Evolutionary conservation across 2,888 invertebrate genomes (phyloP).

Genomic region (Nebria salina): DNA sequence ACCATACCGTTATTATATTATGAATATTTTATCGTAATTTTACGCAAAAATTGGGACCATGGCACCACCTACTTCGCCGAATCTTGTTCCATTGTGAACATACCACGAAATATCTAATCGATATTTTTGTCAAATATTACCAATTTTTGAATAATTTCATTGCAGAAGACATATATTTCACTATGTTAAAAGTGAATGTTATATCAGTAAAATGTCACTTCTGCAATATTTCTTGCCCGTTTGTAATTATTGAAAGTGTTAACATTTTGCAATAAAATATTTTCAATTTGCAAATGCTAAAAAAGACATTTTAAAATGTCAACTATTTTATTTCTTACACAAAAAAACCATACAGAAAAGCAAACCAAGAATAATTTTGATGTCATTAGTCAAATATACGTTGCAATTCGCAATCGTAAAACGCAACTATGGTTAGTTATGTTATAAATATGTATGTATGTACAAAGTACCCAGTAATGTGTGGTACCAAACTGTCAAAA

Average conservation of each 20-base stretch:
- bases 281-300: neutral
- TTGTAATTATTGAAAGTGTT: neutral
- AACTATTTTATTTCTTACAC: neutral
- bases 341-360: neutral
- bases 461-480: no score
- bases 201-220: neutral
- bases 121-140: neutral
- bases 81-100: neutral
- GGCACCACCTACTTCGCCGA: neutral
- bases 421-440: no score
- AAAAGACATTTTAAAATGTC: neutral
- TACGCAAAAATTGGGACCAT: neutral
- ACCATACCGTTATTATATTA: neutral
- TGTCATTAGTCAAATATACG: no score
- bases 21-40: neutral
- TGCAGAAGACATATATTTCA: neutral
- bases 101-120: neutral
- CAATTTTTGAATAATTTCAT: neutral
- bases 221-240: neutral
- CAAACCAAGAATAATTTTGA: neutral
- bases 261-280: neutral
- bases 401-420: no score
- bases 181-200: neutral
- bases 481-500: neutral
- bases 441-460: no score